These are phyloP conservation scores for Drymodes brunneopygia DNA, from an alignment of 2,113 vertebrate species.

Conservation along the genomic window DNA sequence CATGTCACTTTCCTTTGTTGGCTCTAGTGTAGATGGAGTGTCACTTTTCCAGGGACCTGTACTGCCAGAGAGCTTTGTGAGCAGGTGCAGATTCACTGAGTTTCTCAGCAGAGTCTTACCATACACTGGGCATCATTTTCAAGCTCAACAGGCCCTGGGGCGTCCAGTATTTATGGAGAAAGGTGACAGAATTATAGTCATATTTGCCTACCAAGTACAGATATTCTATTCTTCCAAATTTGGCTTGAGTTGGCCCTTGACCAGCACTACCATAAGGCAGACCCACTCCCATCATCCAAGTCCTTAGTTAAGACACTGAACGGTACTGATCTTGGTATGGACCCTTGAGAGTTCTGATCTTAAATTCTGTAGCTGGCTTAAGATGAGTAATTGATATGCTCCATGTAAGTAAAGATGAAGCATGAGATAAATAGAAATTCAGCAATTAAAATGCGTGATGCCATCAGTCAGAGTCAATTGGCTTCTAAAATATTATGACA, in stretches of 20 bases:
- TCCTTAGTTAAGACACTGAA: not conserved
- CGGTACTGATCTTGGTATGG: not conserved
- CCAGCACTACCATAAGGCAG: not conserved
- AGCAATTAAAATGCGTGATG: not conserved
- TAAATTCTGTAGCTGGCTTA: not conserved
- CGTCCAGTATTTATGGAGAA: not conserved
- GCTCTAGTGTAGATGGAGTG: not conserved
- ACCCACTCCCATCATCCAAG: not conserved
- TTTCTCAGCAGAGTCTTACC: not conserved
- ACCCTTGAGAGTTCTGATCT: not conserved
- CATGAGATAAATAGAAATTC: not conserved
- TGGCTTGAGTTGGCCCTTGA: not conserved
- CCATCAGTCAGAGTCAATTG: not conserved
- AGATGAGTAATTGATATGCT: fast-evolving
- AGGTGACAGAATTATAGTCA: not conserved
- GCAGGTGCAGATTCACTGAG: not conserved
- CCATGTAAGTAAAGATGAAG: not conserved
- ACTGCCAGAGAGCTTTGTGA: not conserved
- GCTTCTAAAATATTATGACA: not conserved
- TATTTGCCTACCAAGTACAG: not conserved
- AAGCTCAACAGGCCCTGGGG: not conserved
- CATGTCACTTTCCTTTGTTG: not conserved
- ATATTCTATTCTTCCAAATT: not conserved
- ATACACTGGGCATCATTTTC: not conserved
- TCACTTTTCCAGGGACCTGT: not conserved